phyloP scores from a whole-genome alignment of 1,140 invertebrate genomes.

The Drosophila sechellia region DNA sequence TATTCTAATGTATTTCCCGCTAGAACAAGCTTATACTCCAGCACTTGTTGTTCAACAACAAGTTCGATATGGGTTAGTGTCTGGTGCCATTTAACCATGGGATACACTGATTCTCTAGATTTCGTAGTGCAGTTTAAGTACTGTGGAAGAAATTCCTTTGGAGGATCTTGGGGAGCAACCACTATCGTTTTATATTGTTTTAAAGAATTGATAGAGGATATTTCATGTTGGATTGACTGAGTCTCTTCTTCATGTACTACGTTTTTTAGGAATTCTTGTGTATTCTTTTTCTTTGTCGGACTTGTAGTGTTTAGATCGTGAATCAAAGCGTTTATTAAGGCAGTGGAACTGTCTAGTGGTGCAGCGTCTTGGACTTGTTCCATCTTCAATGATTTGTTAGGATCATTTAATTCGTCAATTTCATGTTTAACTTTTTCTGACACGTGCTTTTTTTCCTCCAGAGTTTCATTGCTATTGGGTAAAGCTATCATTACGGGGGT shows the following conservation, averaged over 20 bases:
- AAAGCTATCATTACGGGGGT: background rate
- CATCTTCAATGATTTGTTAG: background rate
- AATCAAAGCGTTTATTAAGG: background rate
- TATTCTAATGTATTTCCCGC: constrained; percentile 31
- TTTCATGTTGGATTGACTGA: background rate
- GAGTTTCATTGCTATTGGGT: background rate
- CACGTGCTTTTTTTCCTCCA: background rate
- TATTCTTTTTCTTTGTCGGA: background rate
- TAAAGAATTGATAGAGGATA: background rate
- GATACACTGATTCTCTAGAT: constrained; percentile 26
- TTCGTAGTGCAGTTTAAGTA: constrained; percentile 11
- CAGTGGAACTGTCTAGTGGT: background rate
- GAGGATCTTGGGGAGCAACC: background rate
- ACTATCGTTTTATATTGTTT: background rate
- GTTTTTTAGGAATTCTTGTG: constrained; percentile 2
- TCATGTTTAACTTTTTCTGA: background rate
- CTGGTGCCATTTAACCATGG: constrained; percentile 60
- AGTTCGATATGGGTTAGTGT: constrained; percentile 38
- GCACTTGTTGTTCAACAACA: constrained; percentile 48
- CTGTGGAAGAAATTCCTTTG: background rate
- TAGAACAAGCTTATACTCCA: constrained; percentile 42
- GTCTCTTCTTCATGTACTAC: background rate
- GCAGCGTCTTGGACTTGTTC: no score
- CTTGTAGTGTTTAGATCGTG: background rate
- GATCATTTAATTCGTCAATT: background rate